phyloP scores from a whole-genome alignment of 2,113 vertebrate species.

The Panthera tigris region DNA sequence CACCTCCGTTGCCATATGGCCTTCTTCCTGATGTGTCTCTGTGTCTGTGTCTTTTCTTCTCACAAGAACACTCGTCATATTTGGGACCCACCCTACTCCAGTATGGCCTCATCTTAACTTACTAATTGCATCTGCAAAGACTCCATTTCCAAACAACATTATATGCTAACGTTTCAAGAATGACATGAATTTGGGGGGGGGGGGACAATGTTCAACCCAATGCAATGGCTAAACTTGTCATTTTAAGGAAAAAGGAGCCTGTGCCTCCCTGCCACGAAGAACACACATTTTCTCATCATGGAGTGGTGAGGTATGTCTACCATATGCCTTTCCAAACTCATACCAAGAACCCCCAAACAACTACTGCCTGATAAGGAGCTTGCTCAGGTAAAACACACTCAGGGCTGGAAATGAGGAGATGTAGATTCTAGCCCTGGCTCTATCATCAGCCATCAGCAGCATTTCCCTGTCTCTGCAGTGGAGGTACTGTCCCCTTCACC shows the following conservation, averaged over 20 bases:
- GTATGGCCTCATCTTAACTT: not conserved
- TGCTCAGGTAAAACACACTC: not conserved
- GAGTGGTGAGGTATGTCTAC: not conserved
- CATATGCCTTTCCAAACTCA: not conserved
- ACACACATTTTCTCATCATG: not conserved
- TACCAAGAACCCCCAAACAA: not conserved
- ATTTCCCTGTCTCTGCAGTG: not conserved
- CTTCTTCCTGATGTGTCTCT: not conserved
- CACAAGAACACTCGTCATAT: not conserved
- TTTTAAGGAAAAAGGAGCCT: not conserved
- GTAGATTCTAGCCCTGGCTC: not conserved
- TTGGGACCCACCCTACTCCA: not conserved
- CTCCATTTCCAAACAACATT: not conserved
- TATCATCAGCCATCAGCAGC: not conserved
- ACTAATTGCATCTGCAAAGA: not conserved
- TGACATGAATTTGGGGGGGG: not conserved
- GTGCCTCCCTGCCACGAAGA: not conserved
- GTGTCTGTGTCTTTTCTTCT: not conserved
- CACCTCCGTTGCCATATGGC: rapidly evolving
- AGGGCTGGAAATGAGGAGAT: not conserved
- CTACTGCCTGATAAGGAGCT: not conserved
- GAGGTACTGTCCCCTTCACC: not conserved
- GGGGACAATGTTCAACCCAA: not conserved
- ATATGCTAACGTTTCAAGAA: not conserved
- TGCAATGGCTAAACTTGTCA: not conserved